These are phyloP conservation scores for Xyrauchen texanus DNA, from an alignment of 2,113 vertebrate genomes.

Conservation along the genomic window DNA sequence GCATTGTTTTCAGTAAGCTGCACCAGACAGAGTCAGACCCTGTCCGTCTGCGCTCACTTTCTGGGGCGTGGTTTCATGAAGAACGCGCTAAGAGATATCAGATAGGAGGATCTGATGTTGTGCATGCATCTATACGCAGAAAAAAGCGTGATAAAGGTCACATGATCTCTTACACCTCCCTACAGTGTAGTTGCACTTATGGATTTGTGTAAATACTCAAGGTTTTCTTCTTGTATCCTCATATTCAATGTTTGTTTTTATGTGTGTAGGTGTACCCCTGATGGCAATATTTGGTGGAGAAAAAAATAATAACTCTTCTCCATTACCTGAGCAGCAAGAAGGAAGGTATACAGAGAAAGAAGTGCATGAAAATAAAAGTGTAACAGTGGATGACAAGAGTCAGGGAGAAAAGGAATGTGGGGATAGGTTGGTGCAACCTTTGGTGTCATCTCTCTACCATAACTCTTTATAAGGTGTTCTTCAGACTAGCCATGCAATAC, in stretches of 20 bases:
- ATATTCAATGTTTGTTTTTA: conserved; percentile 12
- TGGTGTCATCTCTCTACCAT: neutral
- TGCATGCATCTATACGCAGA: conserved; percentile 85
- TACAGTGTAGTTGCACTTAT: neutral
- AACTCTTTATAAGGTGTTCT: too few species aligned
- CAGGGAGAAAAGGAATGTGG: conserved; percentile 24
- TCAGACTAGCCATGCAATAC: too few species aligned
- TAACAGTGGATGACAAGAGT: conserved; percentile 35
- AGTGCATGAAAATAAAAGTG: conserved; percentile 32
- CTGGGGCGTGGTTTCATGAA: conserved; percentile 89
- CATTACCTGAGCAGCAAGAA: conserved; percentile 35
- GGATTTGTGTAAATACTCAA: neutral
- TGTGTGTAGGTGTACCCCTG: conserved; percentile 61
- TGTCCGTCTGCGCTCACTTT: conserved; percentile 73
- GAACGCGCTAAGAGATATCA: conserved; percentile 78
- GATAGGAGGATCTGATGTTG: conserved; percentile 79
- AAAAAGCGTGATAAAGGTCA: conserved; percentile 81
- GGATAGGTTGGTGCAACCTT: conserved; percentile 19
- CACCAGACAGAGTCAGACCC: conserved; percentile 77
- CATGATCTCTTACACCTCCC: neutral
- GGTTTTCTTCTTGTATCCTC: neutral
- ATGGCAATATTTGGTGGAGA: conserved; percentile 55
- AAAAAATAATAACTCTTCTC: conserved; percentile 30
- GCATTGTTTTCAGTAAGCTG: conserved; percentile 75
- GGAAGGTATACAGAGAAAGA: conserved; percentile 42